Percentiles rank a stretch among this genome's conserved stretches.
These are phyloP conservation scores for Corvus moneduloides DNA, from an alignment of 2,113 vertebrate genomes.

Conservation along the genomic window DNA sequence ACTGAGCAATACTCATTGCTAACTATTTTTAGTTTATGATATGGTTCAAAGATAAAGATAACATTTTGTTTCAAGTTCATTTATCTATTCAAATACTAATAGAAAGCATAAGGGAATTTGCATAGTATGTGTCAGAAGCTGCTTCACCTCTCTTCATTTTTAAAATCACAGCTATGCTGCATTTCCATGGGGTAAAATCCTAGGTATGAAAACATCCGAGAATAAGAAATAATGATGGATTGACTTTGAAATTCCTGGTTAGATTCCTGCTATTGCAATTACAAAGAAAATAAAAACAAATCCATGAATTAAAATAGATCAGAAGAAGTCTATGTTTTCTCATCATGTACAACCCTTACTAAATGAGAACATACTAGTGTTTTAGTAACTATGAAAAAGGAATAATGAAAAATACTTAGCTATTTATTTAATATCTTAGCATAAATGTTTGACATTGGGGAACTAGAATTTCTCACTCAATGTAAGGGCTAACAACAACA, in stretches of 20 bases:
- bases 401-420: background rate
- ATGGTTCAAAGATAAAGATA: background rate
- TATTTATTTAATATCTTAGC: background rate
- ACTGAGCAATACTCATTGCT: background rate
- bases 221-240: background rate
- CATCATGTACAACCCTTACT: background rate
- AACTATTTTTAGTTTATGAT: background rate
- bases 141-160: background rate
- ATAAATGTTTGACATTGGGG: background rate
- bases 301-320: background rate
- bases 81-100: background rate
- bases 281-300: background rate
- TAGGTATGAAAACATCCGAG: background rate
- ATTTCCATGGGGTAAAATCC: background rate
- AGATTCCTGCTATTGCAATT: background rate
- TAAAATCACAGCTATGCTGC: background rate
- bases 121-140: background rate
- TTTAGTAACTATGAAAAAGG: background rate
- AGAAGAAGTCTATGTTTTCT: background rate
- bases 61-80: background rate
- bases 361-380: background rate
- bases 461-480: background rate
- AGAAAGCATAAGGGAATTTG: background rate
- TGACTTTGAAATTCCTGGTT: background rate
- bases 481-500: background rate